Percentiles rank a stretch among this genome's conserved stretches.
These are phyloP conservation scores for Eurytoma californica DNA, from an alignment of 2,888 invertebrate species.

Conservation along the genomic window DNA sequence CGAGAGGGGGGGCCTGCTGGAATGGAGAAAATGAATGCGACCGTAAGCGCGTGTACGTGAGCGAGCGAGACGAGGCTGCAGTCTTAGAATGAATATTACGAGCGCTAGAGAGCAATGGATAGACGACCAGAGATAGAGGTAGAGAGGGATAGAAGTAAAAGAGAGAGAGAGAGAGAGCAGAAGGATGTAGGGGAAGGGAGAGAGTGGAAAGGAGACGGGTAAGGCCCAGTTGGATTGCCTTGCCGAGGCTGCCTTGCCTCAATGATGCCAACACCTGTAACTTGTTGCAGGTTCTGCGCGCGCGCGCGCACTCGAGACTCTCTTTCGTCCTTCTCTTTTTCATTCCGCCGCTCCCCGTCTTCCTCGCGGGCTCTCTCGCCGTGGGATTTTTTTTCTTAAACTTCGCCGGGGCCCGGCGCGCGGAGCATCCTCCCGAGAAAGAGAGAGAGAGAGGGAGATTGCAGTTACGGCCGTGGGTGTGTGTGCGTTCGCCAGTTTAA, in stretches of 20 bases:
- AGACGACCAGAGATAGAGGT: not conserved
- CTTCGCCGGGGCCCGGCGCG: slow-evolving; percentile 2
- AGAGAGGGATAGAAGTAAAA: not conserved
- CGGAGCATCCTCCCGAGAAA: not conserved
- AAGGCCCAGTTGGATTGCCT: slow-evolving; percentile 13
- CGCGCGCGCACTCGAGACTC: not conserved
- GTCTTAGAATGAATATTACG: slow-evolving; percentile 2
- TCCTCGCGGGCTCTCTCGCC: not conserved
- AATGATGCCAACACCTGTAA: slow-evolving; percentile 47
- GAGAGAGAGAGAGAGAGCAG: not conserved
- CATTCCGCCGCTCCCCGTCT: slow-evolving; percentile 4
- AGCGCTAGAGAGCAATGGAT: slow-evolving; percentile 2
- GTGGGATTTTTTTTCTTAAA: not conserved
- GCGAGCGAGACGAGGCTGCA: slow-evolving; percentile 12
- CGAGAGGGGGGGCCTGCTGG: slow-evolving; percentile 9
- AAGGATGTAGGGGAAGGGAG: not conserved
- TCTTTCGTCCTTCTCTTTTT: slow-evolving; percentile 6
- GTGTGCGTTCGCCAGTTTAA: slow-evolving; percentile 28
- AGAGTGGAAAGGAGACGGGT: not conserved
- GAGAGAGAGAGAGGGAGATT: not conserved
- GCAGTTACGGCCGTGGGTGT: not conserved
- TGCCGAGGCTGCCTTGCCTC: slow-evolving; percentile 20
- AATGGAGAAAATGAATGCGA: slow-evolving; percentile 36
- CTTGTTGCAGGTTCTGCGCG: slow-evolving; percentile 30
- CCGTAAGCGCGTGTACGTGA: slow-evolving; percentile 9